Conservation (phyloP, 2,888 invertebrate genomes). For the Drosophila aldrichi region DNA sequence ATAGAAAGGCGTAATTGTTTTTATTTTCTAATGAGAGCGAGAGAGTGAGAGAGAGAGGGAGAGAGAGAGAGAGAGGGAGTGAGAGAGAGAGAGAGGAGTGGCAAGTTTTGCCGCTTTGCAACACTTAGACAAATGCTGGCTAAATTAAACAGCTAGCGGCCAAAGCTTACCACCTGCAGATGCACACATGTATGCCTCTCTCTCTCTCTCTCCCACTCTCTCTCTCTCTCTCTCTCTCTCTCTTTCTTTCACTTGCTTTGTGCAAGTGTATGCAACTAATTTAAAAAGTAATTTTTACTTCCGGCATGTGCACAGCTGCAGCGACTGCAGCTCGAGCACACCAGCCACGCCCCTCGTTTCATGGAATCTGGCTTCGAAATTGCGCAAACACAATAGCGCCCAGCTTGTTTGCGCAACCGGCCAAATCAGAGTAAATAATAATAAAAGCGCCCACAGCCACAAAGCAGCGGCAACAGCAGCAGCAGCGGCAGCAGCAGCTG, state of each 20-base stretch:
- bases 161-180: constrained; percentile 35
- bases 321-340: constrained; percentile 10
- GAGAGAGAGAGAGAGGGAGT: background rate
- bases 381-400: constrained; percentile 50
- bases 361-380: constrained; percentile 39
- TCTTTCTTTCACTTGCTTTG: background rate
- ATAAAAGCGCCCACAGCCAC: constrained; percentile 51
- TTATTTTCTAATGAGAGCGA: constrained; percentile 26
- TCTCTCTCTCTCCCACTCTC: background rate
- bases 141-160: constrained; percentile 63
- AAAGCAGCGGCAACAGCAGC: constrained; percentile 5
- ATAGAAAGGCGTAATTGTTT: constrained; percentile 59
- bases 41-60: background rate
- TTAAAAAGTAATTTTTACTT: constrained; percentile 80
- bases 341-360: constrained; percentile 19
- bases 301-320: constrained; percentile 77
- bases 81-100: constrained; percentile 17
- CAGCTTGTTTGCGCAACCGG: constrained; percentile 57
- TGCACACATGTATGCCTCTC: background rate
- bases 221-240: background rate
- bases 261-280: constrained; percentile 63
- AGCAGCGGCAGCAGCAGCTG: constrained; percentile 10
- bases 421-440: constrained; percentile 71
- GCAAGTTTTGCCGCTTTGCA: constrained; percentile 71
- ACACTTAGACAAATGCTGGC: constrained; percentile 64